Conservation (phyloP, 2,797 vertebrate genomes). For the Melanitta fusca region DNA sequence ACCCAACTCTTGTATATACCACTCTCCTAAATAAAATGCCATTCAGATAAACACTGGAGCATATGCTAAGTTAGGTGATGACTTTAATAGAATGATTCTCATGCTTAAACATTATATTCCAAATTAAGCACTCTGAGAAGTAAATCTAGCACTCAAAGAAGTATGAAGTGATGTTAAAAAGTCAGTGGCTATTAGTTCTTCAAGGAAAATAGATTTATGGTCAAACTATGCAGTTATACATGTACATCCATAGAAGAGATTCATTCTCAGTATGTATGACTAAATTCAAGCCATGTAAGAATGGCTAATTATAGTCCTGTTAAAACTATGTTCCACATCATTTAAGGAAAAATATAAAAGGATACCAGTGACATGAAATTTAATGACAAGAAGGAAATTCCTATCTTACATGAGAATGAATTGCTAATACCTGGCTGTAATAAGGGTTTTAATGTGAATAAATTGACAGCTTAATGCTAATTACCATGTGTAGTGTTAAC, state of each 20-base stretch:
- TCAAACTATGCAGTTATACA: neutral
- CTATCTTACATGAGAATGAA: neutral
- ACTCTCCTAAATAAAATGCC: neutral
- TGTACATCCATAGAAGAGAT: neutral
- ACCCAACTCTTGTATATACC: neutral
- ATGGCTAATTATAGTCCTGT: neutral
- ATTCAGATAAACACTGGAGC: neutral
- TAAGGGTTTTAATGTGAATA: neutral
- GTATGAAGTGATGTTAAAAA: neutral
- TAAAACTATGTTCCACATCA: neutral
- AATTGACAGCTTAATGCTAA: neutral
- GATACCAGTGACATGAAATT: neutral
- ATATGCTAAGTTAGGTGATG: neutral
- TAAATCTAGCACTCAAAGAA: neutral
- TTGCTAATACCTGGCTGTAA: neutral
- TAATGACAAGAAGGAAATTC: constrained; percentile 3
- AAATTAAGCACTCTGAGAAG: neutral
- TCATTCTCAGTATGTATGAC: neutral
- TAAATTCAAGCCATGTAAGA: neutral
- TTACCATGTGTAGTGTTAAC: neutral
- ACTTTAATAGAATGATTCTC: neutral
- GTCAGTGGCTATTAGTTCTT: neutral
- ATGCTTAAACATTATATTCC: neutral
- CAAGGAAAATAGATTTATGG: neutral
- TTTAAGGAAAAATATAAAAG: neutral